Base-by-base conservation (phyloP, 2,797 vertebrate species). In the Hemitrygon akajei region DNA sequence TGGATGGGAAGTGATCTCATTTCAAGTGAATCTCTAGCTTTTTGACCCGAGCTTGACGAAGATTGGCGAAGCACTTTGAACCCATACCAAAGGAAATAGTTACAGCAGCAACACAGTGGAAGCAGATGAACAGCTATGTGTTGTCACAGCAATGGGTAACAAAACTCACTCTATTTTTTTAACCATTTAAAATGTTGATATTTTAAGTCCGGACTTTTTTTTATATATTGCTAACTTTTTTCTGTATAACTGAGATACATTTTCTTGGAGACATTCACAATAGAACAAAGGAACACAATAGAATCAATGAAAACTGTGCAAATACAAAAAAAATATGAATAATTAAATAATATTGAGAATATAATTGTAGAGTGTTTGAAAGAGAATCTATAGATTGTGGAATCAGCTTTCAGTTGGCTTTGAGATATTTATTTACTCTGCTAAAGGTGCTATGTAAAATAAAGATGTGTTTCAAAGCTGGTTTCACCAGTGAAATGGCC, bases 1-100 rank as follows among this genome's bases (percentile, higher is more conserved):
- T 76, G 69, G 91, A 93, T 76, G 73, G 91, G 91, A 93, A 93
- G 58, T 93, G 91, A 93, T 93, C 91, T 93, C 71, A 93, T 93
- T 93, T 93, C 71, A 93, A 93, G 71, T 93, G 91, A 76, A 76
- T 93, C 91, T 93, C 71, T 58, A 30, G 1, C 71, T 76, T 76
- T 71, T 93, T 93, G 71, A 75, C 71, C 91, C 20, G 47, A 30
- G 12, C 71, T 93, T 75, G 91, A 56, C 91, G 76, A 93, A 71
- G 91, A 93, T 93, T 92, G 56, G 91, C 25, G 12, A 93, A 93
- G 91, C 66, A 71, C 91, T 93, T 93, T 93, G 91, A 93, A 76
- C 71, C 91, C 27, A 0, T 56, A 76, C 11, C 69, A 76, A 37
- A 93, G 91, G 91, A 93, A 93, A 76, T 93, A 93, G 76, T 93